phyloP scores from a whole-genome alignment of 2,113 vertebrate species.

The Dendrocopos noguchii region DNA sequence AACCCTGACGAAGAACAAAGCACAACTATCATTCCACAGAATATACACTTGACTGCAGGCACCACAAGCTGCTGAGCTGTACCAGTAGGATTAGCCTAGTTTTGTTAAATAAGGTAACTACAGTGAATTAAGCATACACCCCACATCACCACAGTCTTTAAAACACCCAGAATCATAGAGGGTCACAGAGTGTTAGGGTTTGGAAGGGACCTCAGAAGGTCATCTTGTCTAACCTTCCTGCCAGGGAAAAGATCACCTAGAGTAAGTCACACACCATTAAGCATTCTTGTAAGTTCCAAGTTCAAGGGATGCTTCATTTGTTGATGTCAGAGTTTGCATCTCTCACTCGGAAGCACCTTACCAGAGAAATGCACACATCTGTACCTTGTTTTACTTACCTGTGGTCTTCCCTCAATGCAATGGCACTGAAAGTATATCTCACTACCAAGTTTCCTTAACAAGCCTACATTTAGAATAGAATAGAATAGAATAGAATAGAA shows the following conservation, averaged over 20 bases:
- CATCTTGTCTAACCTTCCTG: too few relatives aligned
- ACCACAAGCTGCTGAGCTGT: background rate
- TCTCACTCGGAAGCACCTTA: background rate
- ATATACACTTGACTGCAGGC: fast-evolving
- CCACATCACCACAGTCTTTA: too few relatives aligned
- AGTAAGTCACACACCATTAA: too few relatives aligned
- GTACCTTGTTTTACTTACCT: background rate
- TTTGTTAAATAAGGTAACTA: background rate
- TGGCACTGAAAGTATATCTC: background rate
- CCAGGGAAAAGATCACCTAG: too few relatives aligned
- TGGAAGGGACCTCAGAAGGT: too few relatives aligned
- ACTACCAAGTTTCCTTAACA: background rate
- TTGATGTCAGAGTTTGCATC: fast-evolving
- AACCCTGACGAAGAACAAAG: background rate
- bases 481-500: too few relatives aligned
- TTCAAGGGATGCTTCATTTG: background rate
- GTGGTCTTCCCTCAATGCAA: too few relatives aligned
- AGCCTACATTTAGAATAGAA: background rate
- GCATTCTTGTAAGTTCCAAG: background rate
- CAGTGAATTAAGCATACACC: background rate
- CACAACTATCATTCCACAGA: background rate
- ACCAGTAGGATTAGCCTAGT: background rate
- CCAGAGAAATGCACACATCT: background rate
- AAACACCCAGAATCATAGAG: background rate
- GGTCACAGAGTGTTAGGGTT: too few relatives aligned